Evolutionary conservation across 2,888 invertebrate species (phyloP), one percentile per base, ranked within the genome.

Genomic region (Cyaniris semiargus): DNA sequence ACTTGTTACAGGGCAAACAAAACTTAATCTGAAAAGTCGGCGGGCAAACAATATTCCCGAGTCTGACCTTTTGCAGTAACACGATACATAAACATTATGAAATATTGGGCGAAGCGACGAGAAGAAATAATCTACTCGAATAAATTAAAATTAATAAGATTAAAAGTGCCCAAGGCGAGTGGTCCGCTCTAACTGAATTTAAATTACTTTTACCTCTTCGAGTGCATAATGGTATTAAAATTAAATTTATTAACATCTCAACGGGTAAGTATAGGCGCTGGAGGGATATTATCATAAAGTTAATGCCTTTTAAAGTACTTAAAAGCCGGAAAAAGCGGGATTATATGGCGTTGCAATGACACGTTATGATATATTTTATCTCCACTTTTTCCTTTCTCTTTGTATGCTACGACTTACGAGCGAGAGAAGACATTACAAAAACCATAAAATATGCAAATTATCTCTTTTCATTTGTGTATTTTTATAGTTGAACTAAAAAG

Each of bases 121-220:
- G 86, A 83, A 85, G 89, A 90, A 90, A 88, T 91, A 92, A 92
- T 93, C 90, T 87, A 82, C 84, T 85, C 82, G 92, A 91, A 93
- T 93, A 93, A 90, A 92, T 93, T 93, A 90, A 91, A 92, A 91
- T 91, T 91, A 92, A 93, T 92, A 88, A 91, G 93, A 92, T 93
- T 91, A 90, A 89, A 89, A 88, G 86, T 88, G 87, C 86, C 87
- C 86, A 85, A 84, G 85, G 86, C 84, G 85, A 86, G 86, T 85
- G 85, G 84, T 83, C 85, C 82, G 83, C 86, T 87, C 84, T 88
- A 88, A 91, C 89, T 90, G 89, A 92, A 92, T 91, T 89, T 89
- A 87, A 92, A 92, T 92, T 89, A 92, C 89, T 89, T 89, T 89
- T 90, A 91, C 90, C 92, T 91, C 88, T 89, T 86, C 86, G 87